Conservation (phyloP, 2,113 vertebrate species). For the Melanostigma gelatinosum region DNA sequence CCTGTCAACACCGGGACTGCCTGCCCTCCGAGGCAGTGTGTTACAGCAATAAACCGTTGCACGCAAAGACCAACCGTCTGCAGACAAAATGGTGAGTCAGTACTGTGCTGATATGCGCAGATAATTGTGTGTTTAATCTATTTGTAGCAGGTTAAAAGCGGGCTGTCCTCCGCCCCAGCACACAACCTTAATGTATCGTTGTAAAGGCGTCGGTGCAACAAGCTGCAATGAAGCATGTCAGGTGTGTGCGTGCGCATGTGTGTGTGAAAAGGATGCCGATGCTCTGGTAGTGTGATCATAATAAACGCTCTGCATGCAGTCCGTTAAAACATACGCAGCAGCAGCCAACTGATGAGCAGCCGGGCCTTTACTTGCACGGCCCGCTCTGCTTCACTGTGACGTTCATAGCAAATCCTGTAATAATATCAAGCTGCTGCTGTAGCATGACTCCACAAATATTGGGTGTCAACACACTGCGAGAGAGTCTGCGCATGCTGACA, state of each 20-base stretch:
- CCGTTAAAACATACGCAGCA: constrained; percentile 52
- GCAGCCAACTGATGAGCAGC: constrained; percentile 26
- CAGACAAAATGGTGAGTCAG: constrained; percentile 89
- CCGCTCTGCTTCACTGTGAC: constrained; percentile 46
- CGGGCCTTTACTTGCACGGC: constrained; percentile 53
- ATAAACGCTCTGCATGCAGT: constrained; percentile 4
- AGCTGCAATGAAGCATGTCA: constrained; percentile 10
- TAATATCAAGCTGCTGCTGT: constrained; percentile 33
- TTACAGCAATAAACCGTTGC: constrained; percentile 43
- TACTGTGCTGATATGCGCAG: accelerated
- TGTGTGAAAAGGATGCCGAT: constrained; percentile 16
- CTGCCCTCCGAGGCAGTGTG: constrained; percentile 81
- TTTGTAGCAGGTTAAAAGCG: not conserved
- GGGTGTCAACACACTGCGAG: not conserved
- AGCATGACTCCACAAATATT: constrained; percentile 18
- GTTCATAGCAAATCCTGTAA: constrained; percentile 44
- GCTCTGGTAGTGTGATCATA: constrained; percentile 11
- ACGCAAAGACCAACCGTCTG: constrained; percentile 70
- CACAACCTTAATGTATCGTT: constrained; percentile 5
- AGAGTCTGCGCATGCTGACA: not conserved
- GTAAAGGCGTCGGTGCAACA: not conserved
- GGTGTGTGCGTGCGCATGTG: not conserved
- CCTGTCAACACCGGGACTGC: constrained; percentile 73
- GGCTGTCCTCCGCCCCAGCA: not conserved
- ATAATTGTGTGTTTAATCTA: accelerated